A percentile compares a stretch with the other conserved stretches of the same genome.
These are phyloP conservation scores for Rapana venosa DNA, from an alignment of 2,888 invertebrate genomes.

Conservation along the genomic window DNA sequence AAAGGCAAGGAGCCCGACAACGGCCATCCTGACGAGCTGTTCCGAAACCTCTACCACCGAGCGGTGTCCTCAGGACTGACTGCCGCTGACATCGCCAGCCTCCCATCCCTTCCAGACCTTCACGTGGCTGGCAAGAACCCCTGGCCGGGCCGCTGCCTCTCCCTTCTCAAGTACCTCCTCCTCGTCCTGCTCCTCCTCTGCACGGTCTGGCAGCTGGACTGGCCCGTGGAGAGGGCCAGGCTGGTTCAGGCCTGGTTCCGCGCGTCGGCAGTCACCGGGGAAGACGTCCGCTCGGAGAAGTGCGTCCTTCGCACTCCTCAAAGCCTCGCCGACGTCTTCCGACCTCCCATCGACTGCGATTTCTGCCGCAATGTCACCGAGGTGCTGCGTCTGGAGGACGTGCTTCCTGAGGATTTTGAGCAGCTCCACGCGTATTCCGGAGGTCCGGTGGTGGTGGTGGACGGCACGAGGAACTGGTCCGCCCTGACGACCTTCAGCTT, in stretches of 20 bases:
- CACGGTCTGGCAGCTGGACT: slow-evolving; percentile 58
- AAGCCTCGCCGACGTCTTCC: slow-evolving; percentile 80
- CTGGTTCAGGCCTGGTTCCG: slow-evolving; percentile 58
- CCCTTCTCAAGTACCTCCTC: slow-evolving; percentile 30
- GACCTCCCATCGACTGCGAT: slow-evolving; percentile 89
- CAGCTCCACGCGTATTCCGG: slow-evolving; percentile 87
- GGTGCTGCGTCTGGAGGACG: slow-evolving; percentile 84
- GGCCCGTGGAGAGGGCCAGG: slow-evolving; percentile 59
- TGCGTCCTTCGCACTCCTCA: slow-evolving; percentile 66
- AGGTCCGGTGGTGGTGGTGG: slow-evolving; percentile 90
- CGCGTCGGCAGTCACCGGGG: slow-evolving; percentile 52
- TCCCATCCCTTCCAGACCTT: slow-evolving; percentile 58
- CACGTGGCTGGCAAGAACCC: slow-evolving; percentile 23
- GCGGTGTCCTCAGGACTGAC: slow-evolving; percentile 61
- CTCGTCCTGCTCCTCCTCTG: background rate
- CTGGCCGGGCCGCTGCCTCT: background rate
- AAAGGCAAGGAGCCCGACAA: no score
- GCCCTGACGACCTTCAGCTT: slow-evolving; percentile 89
- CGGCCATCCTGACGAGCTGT: slow-evolving; percentile 34
- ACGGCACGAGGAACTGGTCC: slow-evolving; percentile 90
- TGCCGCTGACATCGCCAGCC: slow-evolving; percentile 56
- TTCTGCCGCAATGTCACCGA: slow-evolving; percentile 85
- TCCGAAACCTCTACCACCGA: slow-evolving; percentile 56
- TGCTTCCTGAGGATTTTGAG: slow-evolving; percentile 86
- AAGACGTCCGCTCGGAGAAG: slow-evolving; percentile 52